Conservation (phyloP, 1,140 invertebrate genomes). For the Eumeta japonica region DNA sequence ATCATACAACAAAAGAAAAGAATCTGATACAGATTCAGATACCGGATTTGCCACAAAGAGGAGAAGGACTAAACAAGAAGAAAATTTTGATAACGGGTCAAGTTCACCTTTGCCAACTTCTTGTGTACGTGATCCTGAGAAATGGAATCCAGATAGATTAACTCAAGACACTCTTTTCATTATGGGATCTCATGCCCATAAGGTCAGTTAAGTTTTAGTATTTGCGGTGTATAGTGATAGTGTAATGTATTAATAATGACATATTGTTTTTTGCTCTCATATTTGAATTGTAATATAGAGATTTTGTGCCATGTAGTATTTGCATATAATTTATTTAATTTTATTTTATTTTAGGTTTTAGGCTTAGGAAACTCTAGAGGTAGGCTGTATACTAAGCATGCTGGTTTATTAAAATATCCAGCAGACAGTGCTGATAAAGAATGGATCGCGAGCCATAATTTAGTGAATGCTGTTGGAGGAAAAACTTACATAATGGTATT, state of each 20-base stretch:
- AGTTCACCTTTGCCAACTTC: conserved; percentile 34
- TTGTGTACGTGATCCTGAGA: conserved; percentile 47
- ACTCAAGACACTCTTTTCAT: conserved; percentile 72
- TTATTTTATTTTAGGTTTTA: conserved; percentile 43
- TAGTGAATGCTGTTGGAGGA: conserved; percentile 74
- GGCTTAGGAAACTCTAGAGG: conserved; percentile 76
- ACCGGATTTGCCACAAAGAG: conserved; percentile 34
- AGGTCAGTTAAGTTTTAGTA: conserved; percentile 55
- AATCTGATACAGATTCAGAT: conserved; percentile 63
- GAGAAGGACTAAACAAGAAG: conserved; percentile 53
- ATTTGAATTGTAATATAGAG: background rate
- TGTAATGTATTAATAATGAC: background rate
- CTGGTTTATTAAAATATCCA: conserved; percentile 74
- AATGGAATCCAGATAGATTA: conserved; percentile 75
- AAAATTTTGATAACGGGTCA: conserved; percentile 24
- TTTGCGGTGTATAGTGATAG: background rate
- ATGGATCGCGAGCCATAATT: conserved; percentile 74
- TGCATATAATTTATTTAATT: too few relatives aligned
- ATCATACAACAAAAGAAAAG: conserved; percentile 61
- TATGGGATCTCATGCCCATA: conserved; percentile 75
- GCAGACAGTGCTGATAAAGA: conserved; percentile 81
- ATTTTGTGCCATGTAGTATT: background rate
- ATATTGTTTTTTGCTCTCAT: background rate
- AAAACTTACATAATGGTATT: conserved; percentile 73
- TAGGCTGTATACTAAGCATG: conserved; percentile 74